Conservation (phyloP, 2,797 vertebrate genomes). For the Gymnoscopelus microlampas region DNA sequence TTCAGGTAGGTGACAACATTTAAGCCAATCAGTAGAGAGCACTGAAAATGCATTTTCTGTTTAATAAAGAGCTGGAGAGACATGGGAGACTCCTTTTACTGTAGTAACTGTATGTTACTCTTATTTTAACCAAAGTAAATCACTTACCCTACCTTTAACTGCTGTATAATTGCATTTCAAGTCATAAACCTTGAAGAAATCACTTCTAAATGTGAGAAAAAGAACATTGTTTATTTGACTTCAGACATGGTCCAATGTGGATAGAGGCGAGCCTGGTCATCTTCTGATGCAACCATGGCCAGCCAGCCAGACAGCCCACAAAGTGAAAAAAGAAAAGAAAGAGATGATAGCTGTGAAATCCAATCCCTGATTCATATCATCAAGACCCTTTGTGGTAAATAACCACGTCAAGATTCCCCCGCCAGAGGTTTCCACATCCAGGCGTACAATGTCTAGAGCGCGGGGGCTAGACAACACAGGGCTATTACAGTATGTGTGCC, state of each 20-base stretch:
- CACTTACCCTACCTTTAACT: too few species aligned
- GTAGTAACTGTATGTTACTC: too few species aligned
- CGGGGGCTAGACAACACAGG: constrained; percentile 26
- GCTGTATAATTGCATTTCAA: constrained; percentile 1
- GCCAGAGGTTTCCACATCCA: constrained; percentile 38
- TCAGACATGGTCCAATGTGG: not conserved
- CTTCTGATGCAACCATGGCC: not conserved
- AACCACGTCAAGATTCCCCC: constrained; percentile 45
- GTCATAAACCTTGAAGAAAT: constrained; percentile 1
- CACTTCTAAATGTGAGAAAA: constrained; percentile 4
- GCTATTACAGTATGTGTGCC: constrained; percentile 56
- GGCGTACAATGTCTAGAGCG: constrained; percentile 31
- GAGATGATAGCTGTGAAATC: constrained; percentile 24
- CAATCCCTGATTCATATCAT: constrained; percentile 47
- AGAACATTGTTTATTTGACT: constrained; percentile 7
- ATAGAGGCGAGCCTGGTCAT: not conserved
- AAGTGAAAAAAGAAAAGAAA: constrained; percentile 3
- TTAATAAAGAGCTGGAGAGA: too few species aligned
- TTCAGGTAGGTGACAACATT: too few species aligned
- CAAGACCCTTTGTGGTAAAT: constrained; percentile 48
- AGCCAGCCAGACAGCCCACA: not conserved
- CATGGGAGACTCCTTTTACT: too few species aligned
- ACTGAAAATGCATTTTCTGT: too few species aligned
- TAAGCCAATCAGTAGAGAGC: too few species aligned
- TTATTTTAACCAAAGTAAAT: too few species aligned